Conservation (phyloP, 2,797 vertebrate genomes). For the Ptychobarbus kaznakovi region DNA sequence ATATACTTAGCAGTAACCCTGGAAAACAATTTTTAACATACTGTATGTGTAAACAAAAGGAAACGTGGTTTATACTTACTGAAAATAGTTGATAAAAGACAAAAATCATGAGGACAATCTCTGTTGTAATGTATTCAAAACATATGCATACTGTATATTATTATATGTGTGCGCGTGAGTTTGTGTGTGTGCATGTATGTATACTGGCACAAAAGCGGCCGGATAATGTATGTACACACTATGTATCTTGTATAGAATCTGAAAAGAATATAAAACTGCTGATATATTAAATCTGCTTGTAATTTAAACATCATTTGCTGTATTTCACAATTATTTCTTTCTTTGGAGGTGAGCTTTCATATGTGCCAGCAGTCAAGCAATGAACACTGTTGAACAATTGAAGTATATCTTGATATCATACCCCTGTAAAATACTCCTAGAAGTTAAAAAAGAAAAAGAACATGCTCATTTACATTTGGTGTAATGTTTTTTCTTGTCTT, state of each 20-base stretch:
- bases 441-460: constrained; percentile 78
- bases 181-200: constrained; percentile 68
- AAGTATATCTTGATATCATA: constrained; percentile 82
- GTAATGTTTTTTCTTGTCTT: constrained; percentile 85
- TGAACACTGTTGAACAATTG: constrained; percentile 82
- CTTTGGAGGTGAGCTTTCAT: constrained; percentile 80
- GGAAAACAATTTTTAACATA: constrained; percentile 31
- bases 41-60: constrained; percentile 55
- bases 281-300: constrained; percentile 92
- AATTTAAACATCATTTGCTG: constrained; percentile 83
- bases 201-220: constrained; percentile 75
- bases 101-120: constrained; percentile 78
- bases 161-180: constrained; percentile 66
- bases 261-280: constrained; percentile 74
- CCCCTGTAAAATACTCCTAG: constrained; percentile 86
- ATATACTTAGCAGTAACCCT: constrained; percentile 52
- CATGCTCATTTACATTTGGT: constrained; percentile 73
- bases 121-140: constrained; percentile 76
- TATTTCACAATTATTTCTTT: constrained; percentile 85
- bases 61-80: constrained; percentile 65
- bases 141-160: constrained; percentile 75
- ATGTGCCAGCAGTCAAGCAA: constrained; percentile 78
- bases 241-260: constrained; percentile 85
- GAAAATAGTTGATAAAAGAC: constrained; percentile 44
- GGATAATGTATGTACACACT: constrained; percentile 80